phyloP scores from a whole-genome alignment of 37 sponge, comb jelly and placozoan genomes.

The Tethya wilhelma region DNA sequence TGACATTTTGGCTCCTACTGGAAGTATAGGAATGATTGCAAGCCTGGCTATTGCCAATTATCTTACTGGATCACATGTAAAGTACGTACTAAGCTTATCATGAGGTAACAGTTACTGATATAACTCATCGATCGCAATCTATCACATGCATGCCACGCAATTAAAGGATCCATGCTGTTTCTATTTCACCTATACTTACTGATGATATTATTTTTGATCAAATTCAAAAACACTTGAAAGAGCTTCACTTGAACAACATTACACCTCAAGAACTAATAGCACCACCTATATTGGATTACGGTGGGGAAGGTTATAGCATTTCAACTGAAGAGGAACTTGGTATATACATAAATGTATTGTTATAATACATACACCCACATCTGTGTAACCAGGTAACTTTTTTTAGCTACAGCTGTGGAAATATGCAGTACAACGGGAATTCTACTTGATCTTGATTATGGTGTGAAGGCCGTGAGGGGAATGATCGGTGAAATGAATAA shows the following conservation, averaged over 20 bases:
- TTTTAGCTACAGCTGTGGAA: constrained; percentile 14
- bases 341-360: neutral
- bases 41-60: constrained; percentile 80
- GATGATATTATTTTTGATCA: constrained; percentile 49
- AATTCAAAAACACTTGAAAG: constrained; percentile 42
- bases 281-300: constrained; percentile 78
- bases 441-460: constrained; percentile 74
- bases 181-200: constrained; percentile 37
- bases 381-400: neutral
- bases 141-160: too few species aligned
- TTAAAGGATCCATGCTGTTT: constrained; percentile 74
- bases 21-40: constrained; percentile 72
- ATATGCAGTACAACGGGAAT: constrained; percentile 69
- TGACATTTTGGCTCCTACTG: too few species aligned
- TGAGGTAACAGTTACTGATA: neutral
- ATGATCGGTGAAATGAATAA: constrained; percentile 72
- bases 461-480: constrained; percentile 77
- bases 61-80: constrained; percentile 66
- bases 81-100: constrained; percentile 18
- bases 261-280: constrained; percentile 63
- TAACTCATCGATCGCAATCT: too few species aligned
- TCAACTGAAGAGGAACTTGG: constrained; percentile 75
- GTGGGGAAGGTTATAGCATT: constrained; percentile 57
- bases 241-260: constrained; percentile 33
- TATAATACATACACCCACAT: neutral